Evolutionary conservation across 2,797 vertebrate genomes (phyloP), one percentile per base, ranked within the genome.

Genomic region (Pseudochirops cupreus): DNA sequence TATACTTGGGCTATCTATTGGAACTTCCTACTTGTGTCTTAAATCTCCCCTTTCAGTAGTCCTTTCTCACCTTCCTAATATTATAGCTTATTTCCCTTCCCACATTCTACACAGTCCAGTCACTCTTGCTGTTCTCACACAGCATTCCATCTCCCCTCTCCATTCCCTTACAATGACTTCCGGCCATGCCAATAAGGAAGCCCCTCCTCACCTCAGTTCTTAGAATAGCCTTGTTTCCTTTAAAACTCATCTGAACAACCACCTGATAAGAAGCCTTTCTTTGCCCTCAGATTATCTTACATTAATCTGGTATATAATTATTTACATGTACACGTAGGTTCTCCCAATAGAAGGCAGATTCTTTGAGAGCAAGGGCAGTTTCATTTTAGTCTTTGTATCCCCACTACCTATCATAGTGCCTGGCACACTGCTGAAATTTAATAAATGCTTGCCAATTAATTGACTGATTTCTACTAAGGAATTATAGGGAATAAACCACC

Each of bases 401-500:
- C 21, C 21, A 82, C 9, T 24, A 82, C 74, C 39, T 46, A 46
- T 82, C n/a, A 82, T 26, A 39, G 14, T 74, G 33, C 9, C 21
- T 46, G 39, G 74, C 29, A 82, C 39, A 46, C 9, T 9, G 67
- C 5, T 39, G n/a, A 74, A 74, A 16, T 82, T 46, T 82, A 82
- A 82, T 46, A 46, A 82, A 46, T 82, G 74, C 21, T 82, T 89
- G 94, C 54, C 96, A 97, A 97, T 94, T 90, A 21, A 46, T 2
- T 82, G 9, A 82, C 2, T 82, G 21, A 26, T 46, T 82, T 82
- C 74, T 46, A 90, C 92, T 54, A 94, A 5, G 33, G 94, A 39
- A 91, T 93, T 92, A 28, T 31, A 56, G 91, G 87, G 94, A 97
- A 92, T 54, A 90, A 96, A 94, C 95, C 50, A 54, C 56, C 95